Percentiles rank a stretch among this genome's conserved stretches.
These are phyloP conservation scores for Neocrepidodera transversa DNA, from an alignment of 2,888 invertebrate genomes.

Conservation along the genomic window DNA sequence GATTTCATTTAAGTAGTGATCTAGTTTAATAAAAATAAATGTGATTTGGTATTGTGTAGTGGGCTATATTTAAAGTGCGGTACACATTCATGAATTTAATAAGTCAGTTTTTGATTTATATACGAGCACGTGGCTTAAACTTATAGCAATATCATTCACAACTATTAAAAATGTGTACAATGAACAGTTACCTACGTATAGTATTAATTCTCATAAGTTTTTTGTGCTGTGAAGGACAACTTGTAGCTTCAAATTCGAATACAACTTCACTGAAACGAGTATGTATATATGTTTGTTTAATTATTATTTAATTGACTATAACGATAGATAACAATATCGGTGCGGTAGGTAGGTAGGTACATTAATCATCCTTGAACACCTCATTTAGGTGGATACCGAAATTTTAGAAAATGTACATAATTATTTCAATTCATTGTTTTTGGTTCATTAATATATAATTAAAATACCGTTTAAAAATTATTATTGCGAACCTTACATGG, in stretches of 20 bases:
- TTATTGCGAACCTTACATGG: too few species aligned
- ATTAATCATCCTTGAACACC: background rate
- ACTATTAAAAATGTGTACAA: background rate
- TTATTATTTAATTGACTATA: background rate
- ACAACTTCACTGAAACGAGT: constrained; percentile 1
- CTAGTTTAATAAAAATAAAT: constrained; percentile 10
- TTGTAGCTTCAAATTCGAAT: background rate
- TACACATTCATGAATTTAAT: background rate
- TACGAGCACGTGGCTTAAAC: background rate
- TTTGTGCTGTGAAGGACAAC: constrained; percentile 17
- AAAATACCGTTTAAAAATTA: too few species aligned
- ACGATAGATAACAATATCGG: background rate
- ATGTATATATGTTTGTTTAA: background rate
- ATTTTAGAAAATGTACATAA: too few species aligned
- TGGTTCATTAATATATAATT: too few species aligned
- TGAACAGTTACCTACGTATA: background rate
- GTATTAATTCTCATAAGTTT: constrained; percentile 1
- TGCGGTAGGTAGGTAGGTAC: too few species aligned
- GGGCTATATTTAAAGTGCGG: constrained; percentile 6
- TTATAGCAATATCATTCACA: background rate
- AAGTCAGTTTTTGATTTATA: background rate
- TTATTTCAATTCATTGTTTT: too few species aligned
- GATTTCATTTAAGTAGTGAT: background rate
- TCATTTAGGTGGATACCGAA: background rate
- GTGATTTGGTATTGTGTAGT: constrained; percentile 7